These are phyloP conservation scores for Drosophila formosana DNA, from an alignment of 2,888 invertebrate species.

Conservation along the genomic window DNA sequence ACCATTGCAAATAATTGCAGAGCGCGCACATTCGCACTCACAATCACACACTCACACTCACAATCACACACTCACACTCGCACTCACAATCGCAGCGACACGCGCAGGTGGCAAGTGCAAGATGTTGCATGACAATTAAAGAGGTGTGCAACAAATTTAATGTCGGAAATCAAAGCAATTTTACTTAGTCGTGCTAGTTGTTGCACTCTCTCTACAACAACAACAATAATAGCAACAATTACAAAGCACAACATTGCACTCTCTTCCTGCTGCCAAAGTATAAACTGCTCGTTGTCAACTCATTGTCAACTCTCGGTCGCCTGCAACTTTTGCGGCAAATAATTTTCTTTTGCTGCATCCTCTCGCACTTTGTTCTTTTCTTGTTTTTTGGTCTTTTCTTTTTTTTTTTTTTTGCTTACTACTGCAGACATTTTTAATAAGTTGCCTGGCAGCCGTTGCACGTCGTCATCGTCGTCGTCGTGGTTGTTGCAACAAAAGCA, in stretches of 20 bases:
- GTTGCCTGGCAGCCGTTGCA: slow-evolving; percentile 81
- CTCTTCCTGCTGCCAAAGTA: slow-evolving; percentile 51
- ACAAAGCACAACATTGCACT: slow-evolving; percentile 57
- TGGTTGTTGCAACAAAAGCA: slow-evolving; percentile 65
- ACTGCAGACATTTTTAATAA: slow-evolving; percentile 80
- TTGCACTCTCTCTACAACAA: slow-evolving; percentile 12
- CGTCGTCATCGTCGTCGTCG: slow-evolving; percentile 64
- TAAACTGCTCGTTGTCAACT: slow-evolving; percentile 67
- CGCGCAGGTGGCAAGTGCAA: slow-evolving; percentile 15
- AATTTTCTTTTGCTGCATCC: slow-evolving; percentile 59
- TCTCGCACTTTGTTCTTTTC: slow-evolving; percentile 19
- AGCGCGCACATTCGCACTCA: slow-evolving; percentile 4
- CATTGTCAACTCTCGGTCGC: slow-evolving; percentile 61
- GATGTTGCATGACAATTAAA: slow-evolving; percentile 62
- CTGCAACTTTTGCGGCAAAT: slow-evolving; percentile 69
- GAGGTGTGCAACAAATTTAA: slow-evolving; percentile 62
- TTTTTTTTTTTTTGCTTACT: slow-evolving; percentile 36
- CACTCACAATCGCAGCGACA: not conserved
- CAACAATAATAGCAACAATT: slow-evolving; percentile 70
- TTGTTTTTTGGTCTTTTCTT: slow-evolving; percentile 10
- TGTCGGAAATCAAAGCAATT: slow-evolving; percentile 76
- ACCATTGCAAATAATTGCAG: slow-evolving; percentile 53
- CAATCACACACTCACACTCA: not conserved
- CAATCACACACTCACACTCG: not conserved
- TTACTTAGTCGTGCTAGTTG: slow-evolving; percentile 30